These are phyloP conservation scores for Phymatocera aterrima DNA, from an alignment of 2,888 invertebrate genomes.

Conservation along the genomic window DNA sequence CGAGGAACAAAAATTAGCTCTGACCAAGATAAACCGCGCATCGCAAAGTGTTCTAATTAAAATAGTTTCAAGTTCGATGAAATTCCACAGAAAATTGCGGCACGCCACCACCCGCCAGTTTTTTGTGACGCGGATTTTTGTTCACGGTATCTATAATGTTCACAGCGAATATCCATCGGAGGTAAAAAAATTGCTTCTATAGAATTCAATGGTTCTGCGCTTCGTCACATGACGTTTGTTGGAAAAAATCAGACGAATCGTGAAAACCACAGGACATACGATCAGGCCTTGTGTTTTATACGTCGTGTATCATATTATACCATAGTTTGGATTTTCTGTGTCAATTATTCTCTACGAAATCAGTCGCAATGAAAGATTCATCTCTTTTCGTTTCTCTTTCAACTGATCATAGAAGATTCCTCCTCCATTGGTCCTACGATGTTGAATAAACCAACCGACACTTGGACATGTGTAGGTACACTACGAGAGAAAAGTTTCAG, in stretches of 20 bases:
- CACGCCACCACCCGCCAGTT: conserved; percentile 21
- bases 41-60: conserved; percentile 45
- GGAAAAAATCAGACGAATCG: too few species aligned
- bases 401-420: neutral
- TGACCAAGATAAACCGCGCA: conserved; percentile 43
- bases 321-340: neutral
- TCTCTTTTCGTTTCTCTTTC: neutral
- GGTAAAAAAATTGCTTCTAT: too few species aligned
- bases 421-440: neutral
- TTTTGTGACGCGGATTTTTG: conserved; percentile 25
- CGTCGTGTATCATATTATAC: too few species aligned
- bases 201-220: too few species aligned
- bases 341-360: neutral
- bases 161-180: neutral
- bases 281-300: too few species aligned
- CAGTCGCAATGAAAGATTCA: neutral
- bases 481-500: neutral
- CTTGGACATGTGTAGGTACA: neutral
- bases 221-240: too few species aligned
- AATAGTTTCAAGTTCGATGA: conserved; percentile 46
- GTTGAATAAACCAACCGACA: neutral
- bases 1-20: conserved; percentile 37
- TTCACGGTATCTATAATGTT: conserved; percentile 5
- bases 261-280: too few species aligned
- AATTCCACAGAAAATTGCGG: conserved; percentile 45